Evolutionary conservation across 2,888 invertebrate genomes (phyloP).

Genomic region (Candidula unifasciata): DNA sequence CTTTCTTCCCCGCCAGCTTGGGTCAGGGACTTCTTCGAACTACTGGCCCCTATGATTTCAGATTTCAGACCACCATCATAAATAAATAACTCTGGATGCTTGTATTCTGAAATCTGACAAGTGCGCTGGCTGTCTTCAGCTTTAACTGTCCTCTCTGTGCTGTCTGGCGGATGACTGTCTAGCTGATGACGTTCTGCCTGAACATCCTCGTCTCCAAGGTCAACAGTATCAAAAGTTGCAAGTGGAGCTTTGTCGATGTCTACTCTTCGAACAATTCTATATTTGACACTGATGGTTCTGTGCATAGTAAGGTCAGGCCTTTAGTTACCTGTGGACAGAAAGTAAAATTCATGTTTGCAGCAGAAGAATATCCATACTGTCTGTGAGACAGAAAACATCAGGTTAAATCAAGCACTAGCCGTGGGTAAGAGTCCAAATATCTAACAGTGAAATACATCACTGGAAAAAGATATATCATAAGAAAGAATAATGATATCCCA

Average conservation of each 20-base stretch:
- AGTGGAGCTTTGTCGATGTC: slow-evolving; percentile 64
- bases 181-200: neutral
- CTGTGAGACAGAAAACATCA: no score
- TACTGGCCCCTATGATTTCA: slow-evolving; percentile 51
- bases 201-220: slow-evolving; percentile 65
- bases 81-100: neutral
- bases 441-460: no score
- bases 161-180: neutral
- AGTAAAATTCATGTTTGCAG: neutral
- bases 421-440: no score
- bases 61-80: slow-evolving; percentile 42
- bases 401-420: no score
- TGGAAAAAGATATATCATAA: no score
- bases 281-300: slow-evolving; percentile 54
- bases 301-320: slow-evolving; percentile 55
- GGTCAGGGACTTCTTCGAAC: slow-evolving; percentile 51
- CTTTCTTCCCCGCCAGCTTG: slow-evolving; percentile 51
- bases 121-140: neutral
- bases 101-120: neutral
- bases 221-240: slow-evolving; percentile 73
- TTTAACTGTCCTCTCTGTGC: neutral
- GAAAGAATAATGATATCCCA: no score
- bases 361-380: neutral
- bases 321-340: neutral
- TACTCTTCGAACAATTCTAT: slow-evolving; percentile 50